Base-by-base conservation (phyloP, 2,888 invertebrate species). In the Oxytorus armatus region DNA sequence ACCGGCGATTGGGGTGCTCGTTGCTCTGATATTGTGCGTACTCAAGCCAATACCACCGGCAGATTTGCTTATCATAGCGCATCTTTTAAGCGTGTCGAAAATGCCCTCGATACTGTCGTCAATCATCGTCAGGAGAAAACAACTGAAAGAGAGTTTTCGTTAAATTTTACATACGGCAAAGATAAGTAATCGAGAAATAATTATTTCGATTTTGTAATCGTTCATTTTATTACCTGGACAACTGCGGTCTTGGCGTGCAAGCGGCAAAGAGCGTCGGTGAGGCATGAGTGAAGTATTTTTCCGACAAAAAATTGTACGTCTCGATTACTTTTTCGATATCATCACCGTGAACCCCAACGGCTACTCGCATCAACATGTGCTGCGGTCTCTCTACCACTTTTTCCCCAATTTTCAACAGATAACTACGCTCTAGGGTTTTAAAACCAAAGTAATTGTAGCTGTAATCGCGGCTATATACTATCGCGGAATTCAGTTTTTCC, bases 231-330 rank as follows among this genome's bases (percentile, higher is more conserved):
- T 88, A 94, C 94, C 94, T 98, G 0, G 98, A 98, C 79, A 99
- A 93, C 90, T 99, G 99, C 11, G 99, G 98, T 36, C 95, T 94
- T 16, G 95, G 95, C 0, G 99, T 99, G 25, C 97, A 99, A 47
- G 99, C 97, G 83, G 98, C 96, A 92, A 99, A 99, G 36, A 99
- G 93, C 0, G 99, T 99, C 0, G 99, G 99, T 29, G 98, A 98
- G 1, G 99, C 99, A 92, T 99, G 99, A 0, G 98, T 99, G 90
- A 99, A 99, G n/a, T n/a, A n/a, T n/a, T n/a, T n/a, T n/a, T n/a
- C n/a, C n/a, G n/a, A n/a, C n/a, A n/a, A n/a, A n/a, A 42, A 8
- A 3, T 99, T 98, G 92, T 99, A 99, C 0, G 99, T 99, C 93
- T 98, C 97, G 84, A 99, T n/a, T n/a, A n/a, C n/a, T n/a, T n/a